phyloP scores from a whole-genome alignment of 2,797 vertebrate genomes.

The Sitta carolinensis region DNA sequence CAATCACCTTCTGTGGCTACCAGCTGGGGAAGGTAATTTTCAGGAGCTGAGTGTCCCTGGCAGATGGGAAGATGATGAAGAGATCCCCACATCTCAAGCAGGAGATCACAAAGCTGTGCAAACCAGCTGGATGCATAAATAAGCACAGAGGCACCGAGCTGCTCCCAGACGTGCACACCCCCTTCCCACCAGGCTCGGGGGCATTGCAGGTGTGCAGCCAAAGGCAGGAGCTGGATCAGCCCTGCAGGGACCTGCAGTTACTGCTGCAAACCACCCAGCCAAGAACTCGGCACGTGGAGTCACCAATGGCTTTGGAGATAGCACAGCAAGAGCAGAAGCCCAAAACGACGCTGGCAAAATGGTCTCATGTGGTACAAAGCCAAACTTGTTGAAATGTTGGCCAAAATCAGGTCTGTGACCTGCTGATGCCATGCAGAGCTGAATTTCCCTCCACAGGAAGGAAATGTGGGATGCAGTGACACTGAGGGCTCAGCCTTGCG shows the following conservation, averaged over 20 bases:
- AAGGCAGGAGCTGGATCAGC: background rate
- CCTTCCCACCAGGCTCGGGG: background rate
- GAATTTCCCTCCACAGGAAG: background rate
- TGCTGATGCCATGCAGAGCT: background rate
- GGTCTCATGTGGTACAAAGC: background rate
- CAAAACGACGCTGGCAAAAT: background rate
- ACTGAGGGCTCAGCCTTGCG: background rate
- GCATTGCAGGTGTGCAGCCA: background rate
- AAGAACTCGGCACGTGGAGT: background rate
- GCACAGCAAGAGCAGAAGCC: background rate
- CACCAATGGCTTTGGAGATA: background rate
- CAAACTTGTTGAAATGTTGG: background rate
- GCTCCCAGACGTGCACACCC: background rate
- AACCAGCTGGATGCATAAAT: background rate
- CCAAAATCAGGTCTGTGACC: background rate
- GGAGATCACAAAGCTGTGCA: slow-evolving; percentile 7
- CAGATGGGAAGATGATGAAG: slow-evolving; percentile 9
- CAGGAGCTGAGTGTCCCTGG: background rate
- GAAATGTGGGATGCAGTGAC: background rate
- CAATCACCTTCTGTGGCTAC: background rate
- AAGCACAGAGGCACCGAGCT: background rate
- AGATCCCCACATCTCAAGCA: background rate
- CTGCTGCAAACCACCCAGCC: background rate
- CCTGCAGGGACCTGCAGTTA: background rate
- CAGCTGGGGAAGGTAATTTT: background rate